Evolutionary conservation across 2,797 vertebrate genomes (phyloP), one percentile per base, ranked within the genome.

Genomic region (Alcedo atthis): DNA sequence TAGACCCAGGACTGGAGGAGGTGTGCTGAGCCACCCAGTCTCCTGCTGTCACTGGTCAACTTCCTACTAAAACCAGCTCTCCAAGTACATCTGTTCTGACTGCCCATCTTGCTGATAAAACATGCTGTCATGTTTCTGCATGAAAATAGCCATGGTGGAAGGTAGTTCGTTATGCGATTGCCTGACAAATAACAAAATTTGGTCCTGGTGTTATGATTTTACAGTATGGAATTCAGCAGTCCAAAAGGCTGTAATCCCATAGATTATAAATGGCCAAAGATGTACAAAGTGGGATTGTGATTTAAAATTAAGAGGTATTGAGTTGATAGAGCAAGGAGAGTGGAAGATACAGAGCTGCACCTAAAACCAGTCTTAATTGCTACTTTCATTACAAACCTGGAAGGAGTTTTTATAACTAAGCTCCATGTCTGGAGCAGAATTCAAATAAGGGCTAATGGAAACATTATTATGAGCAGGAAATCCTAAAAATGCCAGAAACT

Each of bases 91-190:
- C 66, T 89, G 43, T 62, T 67, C 51, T 25, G 19, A 26, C 42
- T 28, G 30, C 28, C 33, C n/a, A 2, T 59, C 62, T 74, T 26
- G 40, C 49, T 54, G 30, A 58, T 32, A 78, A 86, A 30, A 30
- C 0, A 1, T 17, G 2, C 20, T 55, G 22, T 57, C 25, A 6
- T 10, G 14, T 74, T 21, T 61, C 28, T 46, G 14, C 5, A 7
- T 40, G 48, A 46, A 69, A 81, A 59, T 45, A 32, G 22, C 30
- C 6, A 0, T 28, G 25, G 12, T n/a, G 46, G 26, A 81, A 64
- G 14, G 54, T 73, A 64, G n/a, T 18, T 15, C 40, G 25, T 32
- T 61, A 46, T 79, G 70, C 30, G 42, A n/a, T 14, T 61, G 28
- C 30, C 58, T 62, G 32, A 8, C 25, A 24, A 64, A 49, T 37